These are phyloP conservation scores for Muraenolepis orangiensis DNA, from an alignment of 2,797 vertebrate species.

Conservation along the genomic window DNA sequence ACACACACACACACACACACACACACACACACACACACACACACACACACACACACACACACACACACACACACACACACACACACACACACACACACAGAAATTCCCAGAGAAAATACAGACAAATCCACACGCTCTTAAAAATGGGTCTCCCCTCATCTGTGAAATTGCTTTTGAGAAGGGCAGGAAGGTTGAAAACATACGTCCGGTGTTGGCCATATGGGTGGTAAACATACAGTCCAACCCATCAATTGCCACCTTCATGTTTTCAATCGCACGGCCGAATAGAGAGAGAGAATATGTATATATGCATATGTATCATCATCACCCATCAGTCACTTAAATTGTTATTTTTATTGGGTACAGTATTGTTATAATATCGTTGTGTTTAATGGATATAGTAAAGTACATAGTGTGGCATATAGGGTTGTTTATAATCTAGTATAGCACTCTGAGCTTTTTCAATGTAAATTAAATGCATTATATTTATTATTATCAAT, in stretches of 20 bases:
- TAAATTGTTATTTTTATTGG: too few relatives aligned
- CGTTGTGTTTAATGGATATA: too few relatives aligned
- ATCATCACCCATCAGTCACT: too few relatives aligned
- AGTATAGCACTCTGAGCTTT: too few relatives aligned
- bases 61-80: not conserved
- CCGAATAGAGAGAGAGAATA: constrained; percentile 34
- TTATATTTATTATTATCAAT: too few relatives aligned
- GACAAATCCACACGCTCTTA: constrained; percentile 1
- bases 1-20: not conserved
- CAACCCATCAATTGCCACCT: constrained; percentile 7
- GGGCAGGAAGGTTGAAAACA: constrained; percentile 6
- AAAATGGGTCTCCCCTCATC: constrained; percentile 53
- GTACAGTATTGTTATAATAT: too few relatives aligned
- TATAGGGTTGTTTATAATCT: too few relatives aligned
- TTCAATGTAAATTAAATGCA: too few relatives aligned
- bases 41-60: constrained; percentile 9
- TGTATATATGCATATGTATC: too few relatives aligned
- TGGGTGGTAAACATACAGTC: constrained; percentile 28
- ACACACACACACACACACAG: constrained; percentile 16
- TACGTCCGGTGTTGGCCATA: constrained; percentile 27
- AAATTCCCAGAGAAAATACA: constrained; percentile 24
- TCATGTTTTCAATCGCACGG: constrained; percentile 27
- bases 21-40: constrained; percentile 3
- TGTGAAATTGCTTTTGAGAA: constrained; percentile 59
- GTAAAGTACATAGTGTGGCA: too few relatives aligned